Evolutionary conservation across 2,797 vertebrate species (phyloP).

Genomic region (Schizopygopsis pylzovi): DNA sequence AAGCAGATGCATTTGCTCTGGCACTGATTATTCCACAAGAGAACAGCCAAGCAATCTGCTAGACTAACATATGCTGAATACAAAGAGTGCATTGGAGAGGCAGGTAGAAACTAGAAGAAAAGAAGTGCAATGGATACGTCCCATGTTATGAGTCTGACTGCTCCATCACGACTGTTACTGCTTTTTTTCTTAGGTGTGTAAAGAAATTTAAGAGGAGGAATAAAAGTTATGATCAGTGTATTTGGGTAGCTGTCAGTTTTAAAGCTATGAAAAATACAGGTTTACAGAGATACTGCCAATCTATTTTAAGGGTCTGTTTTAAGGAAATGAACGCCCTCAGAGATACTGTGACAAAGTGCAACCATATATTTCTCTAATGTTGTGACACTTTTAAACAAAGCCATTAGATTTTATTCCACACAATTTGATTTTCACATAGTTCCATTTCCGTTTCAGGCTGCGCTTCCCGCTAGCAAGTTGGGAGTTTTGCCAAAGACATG

Average conservation of each 20-base stretch:
- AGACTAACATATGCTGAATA: constrained; percentile 62
- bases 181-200: constrained; percentile 52
- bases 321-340: constrained; percentile 20
- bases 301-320: constrained; percentile 31
- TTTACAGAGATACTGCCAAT: constrained; percentile 20
- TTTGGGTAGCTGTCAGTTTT: constrained; percentile 28
- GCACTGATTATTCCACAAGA: constrained; percentile 67
- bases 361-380: constrained; percentile 37
- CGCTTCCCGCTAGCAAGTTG: neutral
- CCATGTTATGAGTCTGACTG: constrained; percentile 64
- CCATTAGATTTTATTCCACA: constrained; percentile 46
- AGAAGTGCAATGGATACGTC: constrained; percentile 60
- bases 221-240: constrained; percentile 9
- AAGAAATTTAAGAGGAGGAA: constrained; percentile 51
- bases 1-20: constrained; percentile 75
- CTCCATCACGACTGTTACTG: constrained; percentile 52
- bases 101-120: constrained; percentile 56
- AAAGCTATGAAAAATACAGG: neutral
- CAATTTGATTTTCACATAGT: constrained; percentile 55
- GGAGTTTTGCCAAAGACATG: constrained; percentile 18
- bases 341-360: constrained; percentile 28
- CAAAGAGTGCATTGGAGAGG: constrained; percentile 60
- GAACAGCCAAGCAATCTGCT: constrained; percentile 66
- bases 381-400: constrained; percentile 39
- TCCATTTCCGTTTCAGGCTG: constrained; percentile 10